Conservation (phyloP, 2,797 vertebrate genomes). For the Anabacerthia variegaticeps region DNA sequence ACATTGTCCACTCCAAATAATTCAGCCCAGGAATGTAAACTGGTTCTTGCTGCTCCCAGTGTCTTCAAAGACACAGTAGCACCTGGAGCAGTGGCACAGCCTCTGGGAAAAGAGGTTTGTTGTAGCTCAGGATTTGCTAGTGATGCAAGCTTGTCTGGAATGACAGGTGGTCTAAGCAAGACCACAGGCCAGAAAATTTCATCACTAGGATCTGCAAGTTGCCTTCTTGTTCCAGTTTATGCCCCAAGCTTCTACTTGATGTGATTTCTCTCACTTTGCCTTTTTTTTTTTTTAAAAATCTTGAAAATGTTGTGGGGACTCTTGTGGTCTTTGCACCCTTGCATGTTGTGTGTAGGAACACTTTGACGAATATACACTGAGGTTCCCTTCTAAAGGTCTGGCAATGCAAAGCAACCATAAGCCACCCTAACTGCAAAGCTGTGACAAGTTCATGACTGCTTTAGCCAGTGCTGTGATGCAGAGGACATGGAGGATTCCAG, state of each 20-base stretch:
- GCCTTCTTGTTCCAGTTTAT: background rate
- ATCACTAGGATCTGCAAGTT: background rate
- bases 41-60: background rate
- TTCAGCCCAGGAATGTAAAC: background rate
- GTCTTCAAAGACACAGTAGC: background rate
- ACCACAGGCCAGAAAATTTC: background rate
- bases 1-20: background rate
- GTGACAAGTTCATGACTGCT: background rate
- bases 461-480: background rate
- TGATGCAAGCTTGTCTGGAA: background rate
- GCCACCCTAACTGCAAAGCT: background rate
- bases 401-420: background rate
- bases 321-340: background rate
- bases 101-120: background rate
- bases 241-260: background rate
- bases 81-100: background rate
- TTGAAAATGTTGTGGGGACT: background rate
- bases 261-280: background rate
- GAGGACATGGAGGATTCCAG: background rate
- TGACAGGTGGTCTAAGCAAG: background rate
- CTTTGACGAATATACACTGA: fast-evolving
- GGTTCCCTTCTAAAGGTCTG: background rate
- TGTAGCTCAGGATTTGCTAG: background rate
- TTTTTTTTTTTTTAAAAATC: background rate
- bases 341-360: fast-evolving